Percentiles rank a stretch among this genome's conserved stretches.
Evolutionary conservation across 2,888 invertebrate genomes (phyloP).

Genomic region (Zhuqinia jingwanae): DNA sequence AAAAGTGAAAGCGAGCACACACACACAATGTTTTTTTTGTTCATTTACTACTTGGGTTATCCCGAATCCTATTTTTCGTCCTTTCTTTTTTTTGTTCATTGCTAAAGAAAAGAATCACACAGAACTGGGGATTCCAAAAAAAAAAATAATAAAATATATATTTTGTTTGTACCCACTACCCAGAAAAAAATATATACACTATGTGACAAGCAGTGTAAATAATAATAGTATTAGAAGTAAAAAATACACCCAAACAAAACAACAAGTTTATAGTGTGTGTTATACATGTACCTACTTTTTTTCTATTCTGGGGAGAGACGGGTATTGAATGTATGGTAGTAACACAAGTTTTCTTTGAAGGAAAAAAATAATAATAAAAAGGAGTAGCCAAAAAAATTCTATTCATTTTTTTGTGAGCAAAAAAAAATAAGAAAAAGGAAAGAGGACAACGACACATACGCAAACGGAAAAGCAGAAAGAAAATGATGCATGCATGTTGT

Average conservation of each 20-base stretch:
- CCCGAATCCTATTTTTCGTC: background rate
- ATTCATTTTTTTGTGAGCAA: slow-evolving; percentile 4
- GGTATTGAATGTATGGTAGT: background rate
- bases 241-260: too few species aligned
- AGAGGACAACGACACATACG: slow-evolving; percentile 33
- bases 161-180: too few species aligned
- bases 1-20: background rate
- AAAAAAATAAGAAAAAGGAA: background rate
- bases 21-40: background rate
- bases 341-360: background rate
- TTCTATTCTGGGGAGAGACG: background rate
- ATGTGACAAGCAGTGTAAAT: too few species aligned
- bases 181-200: too few species aligned
- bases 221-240: too few species aligned
- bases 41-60: too few species aligned
- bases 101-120: too few species aligned
- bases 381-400: background rate
- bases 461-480: background rate
- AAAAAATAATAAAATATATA: too few species aligned
- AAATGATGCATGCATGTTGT: slow-evolving; percentile 49
- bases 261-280: too few species aligned
- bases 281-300: too few species aligned
- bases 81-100: slow-evolving; percentile 4
- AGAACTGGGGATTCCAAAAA: too few species aligned
- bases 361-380: background rate